Evolutionary conservation across 2,888 invertebrate species (phyloP), one percentile per base, ranked within the genome.

Genomic region (Anarsia innoxiella): DNA sequence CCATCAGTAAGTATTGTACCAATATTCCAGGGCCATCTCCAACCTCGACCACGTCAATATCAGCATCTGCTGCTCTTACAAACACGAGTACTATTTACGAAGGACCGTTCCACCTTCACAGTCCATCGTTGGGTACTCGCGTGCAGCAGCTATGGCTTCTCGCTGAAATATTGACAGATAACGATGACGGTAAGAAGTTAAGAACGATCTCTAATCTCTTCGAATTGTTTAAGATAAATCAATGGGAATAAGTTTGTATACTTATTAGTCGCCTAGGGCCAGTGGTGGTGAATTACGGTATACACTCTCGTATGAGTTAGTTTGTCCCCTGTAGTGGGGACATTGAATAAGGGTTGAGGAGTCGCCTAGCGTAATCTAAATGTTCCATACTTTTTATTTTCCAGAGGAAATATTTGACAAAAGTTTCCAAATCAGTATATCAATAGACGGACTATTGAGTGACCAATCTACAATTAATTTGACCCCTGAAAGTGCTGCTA

Each of bases 81-180:
- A 91, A 91, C 56, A 73, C 86, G 12, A 89, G 88, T 53, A 86
- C 86, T 28, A 87, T 93, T 58, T 90, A 90, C 36, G 88, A 88
- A 6, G 93, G 97, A 0, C 96, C 97, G 2, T 97, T 94, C 71
- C 89, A 91, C 39, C 88, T 97, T 86, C 91, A 91, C 62, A 94
- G 94, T 31, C 95, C 96, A 0, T 84, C 91, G 12, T 86, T 97
- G 67, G 93, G 95, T 19, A 92, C 95, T 0, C 95, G 97, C 53
- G 92, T 93, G 37, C 97, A 97, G 67, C 97, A 98, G 63, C 73
- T 98, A 40, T 98, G 98, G 97, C 86, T 98, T 0, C 91, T 95
- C 45, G 94, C 94, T 1, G 93, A 93, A 66, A 86, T 96, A 58
- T 84, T 91, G 23, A 95, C 95, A 2, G 90, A 91, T 53, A 94